A percentile compares a stretch with the other conserved stretches of the same genome.
These are phyloP conservation scores for Tympanoctomys barrerae DNA, from an alignment of 2,797 vertebrate genomes.

Conservation along the genomic window DNA sequence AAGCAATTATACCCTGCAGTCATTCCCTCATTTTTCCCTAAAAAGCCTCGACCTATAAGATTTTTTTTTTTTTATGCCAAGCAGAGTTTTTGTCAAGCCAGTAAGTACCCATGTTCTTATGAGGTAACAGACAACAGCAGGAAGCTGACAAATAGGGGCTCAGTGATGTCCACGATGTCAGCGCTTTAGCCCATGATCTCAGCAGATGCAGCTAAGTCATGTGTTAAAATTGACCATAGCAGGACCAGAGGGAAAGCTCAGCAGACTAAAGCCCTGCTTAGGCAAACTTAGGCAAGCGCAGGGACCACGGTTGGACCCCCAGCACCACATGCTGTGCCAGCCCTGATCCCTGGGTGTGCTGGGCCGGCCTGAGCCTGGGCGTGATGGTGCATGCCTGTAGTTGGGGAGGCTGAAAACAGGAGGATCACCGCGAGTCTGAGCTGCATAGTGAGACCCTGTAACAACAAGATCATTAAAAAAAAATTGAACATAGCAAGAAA, in stretches of 20 bases:
- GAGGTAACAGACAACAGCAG: background rate
- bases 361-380: no score
- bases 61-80: background rate
- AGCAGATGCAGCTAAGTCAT: background rate
- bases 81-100: background rate
- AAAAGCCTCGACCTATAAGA: background rate
- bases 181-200: background rate
- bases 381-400: no score
- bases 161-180: background rate
- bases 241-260: no score
- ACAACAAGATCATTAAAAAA: no score
- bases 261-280: no score
- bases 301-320: no score
- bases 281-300: no score
- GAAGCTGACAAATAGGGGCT: accelerated
- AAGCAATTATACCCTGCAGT: background rate
- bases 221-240: background rate
- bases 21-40: background rate
- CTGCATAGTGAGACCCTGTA: no score
- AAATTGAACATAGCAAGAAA: background rate
- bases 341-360: no score
- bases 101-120: background rate
- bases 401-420: no score
- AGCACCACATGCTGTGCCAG: no score
- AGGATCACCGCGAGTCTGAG: no score